Percentiles rank a stretch among this genome's conserved stretches.
These are phyloP conservation scores for Mesaphorura yosii DNA, from an alignment of 1,140 invertebrate species.

Conservation along the genomic window DNA sequence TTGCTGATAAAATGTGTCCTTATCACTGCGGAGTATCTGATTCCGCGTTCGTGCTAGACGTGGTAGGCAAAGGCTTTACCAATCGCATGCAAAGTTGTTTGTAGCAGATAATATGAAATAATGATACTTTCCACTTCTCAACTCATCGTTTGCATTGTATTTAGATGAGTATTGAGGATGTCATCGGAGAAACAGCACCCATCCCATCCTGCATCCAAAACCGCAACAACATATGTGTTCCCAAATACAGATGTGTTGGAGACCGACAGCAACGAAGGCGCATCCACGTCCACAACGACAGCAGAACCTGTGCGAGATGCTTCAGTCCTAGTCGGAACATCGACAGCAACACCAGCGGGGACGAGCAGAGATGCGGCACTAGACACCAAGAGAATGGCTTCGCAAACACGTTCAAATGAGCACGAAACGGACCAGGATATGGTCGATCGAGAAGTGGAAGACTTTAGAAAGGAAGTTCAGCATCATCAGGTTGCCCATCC, in stretches of 20 bases:
- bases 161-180: slow-evolving; percentile 29
- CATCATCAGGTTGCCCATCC: too few species aligned
- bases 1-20: too few species aligned
- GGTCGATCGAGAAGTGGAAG: too few species aligned
- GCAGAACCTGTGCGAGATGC: slow-evolving; percentile 9
- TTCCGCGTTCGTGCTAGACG: too few species aligned
- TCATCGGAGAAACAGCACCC: slow-evolving; percentile 23
- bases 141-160: slow-evolving; percentile 4
- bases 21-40: too few species aligned
- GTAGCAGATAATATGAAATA: not conserved
- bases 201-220: too few species aligned
- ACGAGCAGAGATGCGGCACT: not conserved
- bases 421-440: not conserved
- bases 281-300: too few species aligned
- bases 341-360: not conserved
- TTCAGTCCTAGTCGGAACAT: not conserved
- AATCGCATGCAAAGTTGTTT: too few species aligned
- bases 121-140: not conserved
- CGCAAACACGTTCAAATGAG: not conserved
- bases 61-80: too few species aligned
- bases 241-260: slow-evolving; percentile 11
- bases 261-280: too few species aligned
- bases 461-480: too few species aligned
- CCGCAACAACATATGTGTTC: slow-evolving; percentile 26
- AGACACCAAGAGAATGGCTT: not conserved